phyloP scores from a whole-genome alignment of 2,113 vertebrate species.

The Rattus rattus region DNA sequence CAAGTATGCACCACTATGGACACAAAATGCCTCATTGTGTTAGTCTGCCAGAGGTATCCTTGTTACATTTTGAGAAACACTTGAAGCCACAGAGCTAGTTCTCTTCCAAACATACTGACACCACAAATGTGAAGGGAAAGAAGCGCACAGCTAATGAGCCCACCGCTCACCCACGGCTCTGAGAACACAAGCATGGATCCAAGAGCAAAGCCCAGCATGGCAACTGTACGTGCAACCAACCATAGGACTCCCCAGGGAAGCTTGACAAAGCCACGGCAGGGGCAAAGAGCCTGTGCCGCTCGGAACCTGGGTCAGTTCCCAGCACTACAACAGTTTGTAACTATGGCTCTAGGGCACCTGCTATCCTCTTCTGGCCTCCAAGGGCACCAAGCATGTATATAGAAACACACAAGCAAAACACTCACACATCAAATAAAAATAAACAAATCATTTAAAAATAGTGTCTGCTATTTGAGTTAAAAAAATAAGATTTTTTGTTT shows the following conservation, averaged over 20 bases:
- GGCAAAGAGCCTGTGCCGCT: not conserved
- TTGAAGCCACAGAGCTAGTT: constrained; percentile 84
- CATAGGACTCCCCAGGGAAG: not conserved
- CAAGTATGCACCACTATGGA: constrained; percentile 37
- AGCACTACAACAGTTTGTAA: not conserved
- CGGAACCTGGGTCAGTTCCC: not conserved
- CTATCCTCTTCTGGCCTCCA: not conserved
- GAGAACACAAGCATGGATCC: constrained; percentile 24
- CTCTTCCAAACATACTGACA: constrained; percentile 78
- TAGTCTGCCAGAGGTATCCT: constrained; percentile 53
- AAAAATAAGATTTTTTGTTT: not conserved
- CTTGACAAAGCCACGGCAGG: not conserved
- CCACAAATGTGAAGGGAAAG: constrained; percentile 68
- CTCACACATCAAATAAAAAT: not conserved
- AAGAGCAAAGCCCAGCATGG: not conserved
- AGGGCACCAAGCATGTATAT: not conserved
- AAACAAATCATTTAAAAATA: not conserved
- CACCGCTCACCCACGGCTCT: constrained; percentile 45
- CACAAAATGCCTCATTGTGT: constrained; percentile 59
- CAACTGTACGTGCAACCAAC: not conserved
- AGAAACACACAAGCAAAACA: not conserved
- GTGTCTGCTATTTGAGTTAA: constrained; percentile 10
- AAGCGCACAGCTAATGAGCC: constrained; percentile 67
- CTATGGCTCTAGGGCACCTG: not conserved
- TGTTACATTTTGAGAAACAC: constrained; percentile 73